Base-by-base conservation (phyloP, 2,888 invertebrate genomes). In the Erpobdella octoculata region DNA sequence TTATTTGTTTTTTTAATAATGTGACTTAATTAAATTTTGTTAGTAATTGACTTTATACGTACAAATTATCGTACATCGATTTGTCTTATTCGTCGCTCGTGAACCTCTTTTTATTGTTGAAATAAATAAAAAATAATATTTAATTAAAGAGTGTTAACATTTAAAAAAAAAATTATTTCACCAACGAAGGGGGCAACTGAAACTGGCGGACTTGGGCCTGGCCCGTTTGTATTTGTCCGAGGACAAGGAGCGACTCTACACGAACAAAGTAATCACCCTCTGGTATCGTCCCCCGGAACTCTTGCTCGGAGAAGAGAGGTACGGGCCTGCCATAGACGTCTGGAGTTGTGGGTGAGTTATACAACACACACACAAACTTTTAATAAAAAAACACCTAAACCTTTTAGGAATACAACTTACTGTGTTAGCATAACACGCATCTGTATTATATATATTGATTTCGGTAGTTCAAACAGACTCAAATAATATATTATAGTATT, bases 271-370 rank as follows among this genome's bases (percentile, higher is more conserved):
- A 64, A 98, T 98, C 79, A 98, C 98, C 6, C 85, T 99, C 75
- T 98, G 98, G 97, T 98, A 98, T 86, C 88, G 98, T 12, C 97
- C 98, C 38, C 98, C 98, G 0, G 98, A 98, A 83, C 86, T 98
- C 74, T 85, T 98, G 75, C 86, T 98, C 37, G 98, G 97, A 3
- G 96, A 97, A 85, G 97, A 98, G 85, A 88, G 90, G 74, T 99
- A 98, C 83, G 96, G 96, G 0, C 93, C 97, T 0, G 91, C 95
- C 0, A 93, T 98, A 74, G 98, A 98, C 85, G 93, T 98, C 8
- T 98, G 98, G 98, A 96, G 95, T 81, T 95, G 95, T 85, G 98
- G 98, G 79, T 86, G 78, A 73, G 81, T 78, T n/a, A n/a, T n/a
- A n/a, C n/a, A n/a, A n/a, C n/a, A n/a, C n/a, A n/a, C n/a, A n/a